Base-by-base conservation (phyloP, 2,797 vertebrate genomes). In the Hyperoplus lanceolatus region DNA sequence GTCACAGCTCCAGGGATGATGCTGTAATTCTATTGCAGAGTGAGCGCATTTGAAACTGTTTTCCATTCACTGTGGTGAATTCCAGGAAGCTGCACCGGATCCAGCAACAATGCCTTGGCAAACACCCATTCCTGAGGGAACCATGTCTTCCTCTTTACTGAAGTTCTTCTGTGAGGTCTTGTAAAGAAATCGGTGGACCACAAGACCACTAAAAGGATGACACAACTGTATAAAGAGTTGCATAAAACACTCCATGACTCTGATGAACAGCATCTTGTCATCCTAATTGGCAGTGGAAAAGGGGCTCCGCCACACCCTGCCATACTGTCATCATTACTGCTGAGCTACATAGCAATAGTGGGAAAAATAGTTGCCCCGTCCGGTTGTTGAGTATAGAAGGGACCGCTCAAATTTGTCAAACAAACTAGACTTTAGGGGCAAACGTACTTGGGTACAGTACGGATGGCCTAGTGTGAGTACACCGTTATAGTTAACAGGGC, bases 1-100 rank as follows among this genome's bases (percentile, higher is more conserved):
- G 80, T 86, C 72, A 55, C 66, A 45, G 61, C 73, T 62, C 38
- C 49, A 29, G 69, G 56, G 56, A 77, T 50, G 57, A 69, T 45
- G 46, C 73, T 65, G 70, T 65, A 43, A 64, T 65, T 42, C 48
- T 36, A 50, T 39, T 53, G 39, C 5, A 2, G 41, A 70, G 43
- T 61, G 73, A 76, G 18, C 4, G 42, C 50, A 59, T 73, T 66
- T 61, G 29, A 68, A 72, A 60, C 46, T 48, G 16, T 68, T 68
- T 49, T 61, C 70, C 8, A 61, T 18, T 77, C 64, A 69, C 50
- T 29, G 21, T 21, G 46, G 11, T 57, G 51, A 50, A 38, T 12
- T 64, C 53, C 48, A 80, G 59, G 51, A 49, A 49, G 43, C 36
- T 64, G 43, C 1, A 5, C 70, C 29, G 29, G 8, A 75, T 54